A percentile compares a stretch with the other conserved stretches of the same genome.
Evolutionary conservation across 2,113 vertebrate genomes (phyloP).

Genomic region (Pseudorhombus dupliciocellatus): DNA sequence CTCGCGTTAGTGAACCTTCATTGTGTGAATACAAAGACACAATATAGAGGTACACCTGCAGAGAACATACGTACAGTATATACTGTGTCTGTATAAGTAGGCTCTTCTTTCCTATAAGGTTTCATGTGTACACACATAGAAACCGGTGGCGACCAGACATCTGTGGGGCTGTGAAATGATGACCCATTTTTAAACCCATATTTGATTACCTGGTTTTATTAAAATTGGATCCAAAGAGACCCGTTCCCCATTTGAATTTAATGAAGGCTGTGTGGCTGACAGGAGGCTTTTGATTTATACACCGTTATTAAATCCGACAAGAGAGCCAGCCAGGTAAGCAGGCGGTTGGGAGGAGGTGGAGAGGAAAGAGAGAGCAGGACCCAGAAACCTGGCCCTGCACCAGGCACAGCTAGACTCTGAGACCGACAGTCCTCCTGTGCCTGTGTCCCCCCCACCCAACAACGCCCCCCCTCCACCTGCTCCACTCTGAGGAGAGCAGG

Average conservation of each 20-base stretch:
- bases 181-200: slow-evolving; percentile 80
- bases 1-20: slow-evolving; percentile 27
- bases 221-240: slow-evolving; percentile 84
- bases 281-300: slow-evolving; percentile 85
- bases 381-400: slow-evolving; percentile 59
- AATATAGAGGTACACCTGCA: slow-evolving; percentile 16
- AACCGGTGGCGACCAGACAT: slow-evolving; percentile 65
- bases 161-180: slow-evolving; percentile 73
- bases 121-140: slow-evolving; percentile 62
- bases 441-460: slow-evolving; percentile 32
- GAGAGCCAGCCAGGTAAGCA: slow-evolving; percentile 72
- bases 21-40: slow-evolving; percentile 43
- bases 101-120: slow-evolving; percentile 48
- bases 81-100: slow-evolving; percentile 20
- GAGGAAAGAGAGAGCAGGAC: slow-evolving; percentile 55
- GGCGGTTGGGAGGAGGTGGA: slow-evolving; percentile 39
- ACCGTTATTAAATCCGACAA: slow-evolving; percentile 81
- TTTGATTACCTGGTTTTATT: slow-evolving; percentile 86
- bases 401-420: slow-evolving; percentile 51
- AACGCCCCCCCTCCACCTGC: slow-evolving; percentile 39
- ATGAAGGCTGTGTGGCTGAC: slow-evolving; percentile 82
- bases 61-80: slow-evolving; percentile 27
- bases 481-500: slow-evolving; percentile 63
- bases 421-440: slow-evolving; percentile 44
- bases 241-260: slow-evolving; percentile 81